Evolutionary conservation across 2,797 vertebrate genomes (phyloP).

Genomic region (Leptoclinus maculatus): DNA sequence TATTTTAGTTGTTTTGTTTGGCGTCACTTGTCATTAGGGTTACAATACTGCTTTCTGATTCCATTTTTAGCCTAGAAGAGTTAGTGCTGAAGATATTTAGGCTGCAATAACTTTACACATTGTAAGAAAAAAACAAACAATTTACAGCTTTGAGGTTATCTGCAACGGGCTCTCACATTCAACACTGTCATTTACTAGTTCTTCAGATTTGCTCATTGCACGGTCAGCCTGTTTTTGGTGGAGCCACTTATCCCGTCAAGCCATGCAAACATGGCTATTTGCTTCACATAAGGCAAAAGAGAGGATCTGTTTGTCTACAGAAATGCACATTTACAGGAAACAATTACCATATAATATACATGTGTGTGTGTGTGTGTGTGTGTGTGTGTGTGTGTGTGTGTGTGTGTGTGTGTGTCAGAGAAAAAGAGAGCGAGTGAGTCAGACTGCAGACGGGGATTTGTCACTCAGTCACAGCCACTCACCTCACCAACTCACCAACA

Average conservation of each 20-base stretch:
- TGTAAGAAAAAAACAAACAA: background rate
- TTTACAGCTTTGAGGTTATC: background rate
- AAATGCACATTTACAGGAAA: slow-evolving; percentile 4
- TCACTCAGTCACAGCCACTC: slow-evolving; percentile 64
- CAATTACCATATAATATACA: background rate
- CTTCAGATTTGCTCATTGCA: slow-evolving; percentile 3
- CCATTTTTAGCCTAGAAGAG: slow-evolving; percentile 16
- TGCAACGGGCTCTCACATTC: background rate
- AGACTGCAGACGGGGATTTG: slow-evolving; percentile 56
- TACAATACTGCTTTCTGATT: slow-evolving; percentile 21
- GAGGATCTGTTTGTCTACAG: background rate
- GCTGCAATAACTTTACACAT: slow-evolving; percentile 23
- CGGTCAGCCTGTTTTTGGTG: background rate
- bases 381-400: slow-evolving; percentile 7
- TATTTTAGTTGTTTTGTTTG: slow-evolving; percentile 27
- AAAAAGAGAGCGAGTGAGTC: slow-evolving; percentile 45
- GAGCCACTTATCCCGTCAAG: background rate
- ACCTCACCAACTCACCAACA: slow-evolving; percentile 39
- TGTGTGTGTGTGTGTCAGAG: slow-evolving; percentile 6
- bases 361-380: background rate
- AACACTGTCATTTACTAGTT: slow-evolving; percentile 2
- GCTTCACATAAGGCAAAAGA: background rate
- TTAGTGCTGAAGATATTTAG: slow-evolving; percentile 1
- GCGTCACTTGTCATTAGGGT: slow-evolving; percentile 30
- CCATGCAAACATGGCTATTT: slow-evolving; percentile 4